Conservation (phyloP, 2,797 vertebrate species). For the Myripristis jacobus region DNA sequence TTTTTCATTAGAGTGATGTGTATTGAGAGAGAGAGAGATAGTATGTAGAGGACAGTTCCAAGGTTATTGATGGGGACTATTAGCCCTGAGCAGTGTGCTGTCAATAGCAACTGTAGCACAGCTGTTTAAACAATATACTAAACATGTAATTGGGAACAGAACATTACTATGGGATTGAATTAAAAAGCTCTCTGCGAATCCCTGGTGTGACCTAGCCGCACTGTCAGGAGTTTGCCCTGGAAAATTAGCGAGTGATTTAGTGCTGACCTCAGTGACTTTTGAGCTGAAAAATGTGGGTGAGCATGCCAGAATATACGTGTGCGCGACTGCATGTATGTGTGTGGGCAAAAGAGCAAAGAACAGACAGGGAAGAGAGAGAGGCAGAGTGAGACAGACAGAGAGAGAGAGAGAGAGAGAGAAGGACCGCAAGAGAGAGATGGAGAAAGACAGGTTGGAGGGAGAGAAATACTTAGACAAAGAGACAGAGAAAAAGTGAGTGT, state of each 20-base stretch:
- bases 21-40: slow-evolving; percentile 74
- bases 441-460: slow-evolving; percentile 30
- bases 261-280: slow-evolving; percentile 63
- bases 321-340: slow-evolving; percentile 1
- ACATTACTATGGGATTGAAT: slow-evolving; percentile 73
- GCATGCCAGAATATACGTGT: slow-evolving; percentile 38
- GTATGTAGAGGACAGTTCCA: slow-evolving; percentile 75
- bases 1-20: slow-evolving; percentile 81
- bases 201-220: slow-evolving; percentile 57
- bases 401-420: slow-evolving; percentile 1
- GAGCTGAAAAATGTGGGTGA: slow-evolving; percentile 28
- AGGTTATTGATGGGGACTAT: slow-evolving; percentile 84
- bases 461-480: slow-evolving; percentile 27
- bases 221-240: slow-evolving; percentile 65
- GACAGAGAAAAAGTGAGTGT: slow-evolving; percentile 34
- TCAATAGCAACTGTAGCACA: slow-evolving; percentile 74
- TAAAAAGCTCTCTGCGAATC: slow-evolving; percentile 65
- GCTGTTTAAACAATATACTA: slow-evolving; percentile 79
- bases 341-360: slow-evolving; percentile 15
- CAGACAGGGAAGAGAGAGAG: slow-evolving; percentile 9
- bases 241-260: slow-evolving; percentile 72
- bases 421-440: slow-evolving; percentile 2
- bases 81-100: slow-evolving; percentile 73
- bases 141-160: slow-evolving; percentile 76
- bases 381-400: not conserved